Evolutionary conservation across 2,113 vertebrate genomes (phyloP).

Genomic region (Brachyistius frenatus): DNA sequence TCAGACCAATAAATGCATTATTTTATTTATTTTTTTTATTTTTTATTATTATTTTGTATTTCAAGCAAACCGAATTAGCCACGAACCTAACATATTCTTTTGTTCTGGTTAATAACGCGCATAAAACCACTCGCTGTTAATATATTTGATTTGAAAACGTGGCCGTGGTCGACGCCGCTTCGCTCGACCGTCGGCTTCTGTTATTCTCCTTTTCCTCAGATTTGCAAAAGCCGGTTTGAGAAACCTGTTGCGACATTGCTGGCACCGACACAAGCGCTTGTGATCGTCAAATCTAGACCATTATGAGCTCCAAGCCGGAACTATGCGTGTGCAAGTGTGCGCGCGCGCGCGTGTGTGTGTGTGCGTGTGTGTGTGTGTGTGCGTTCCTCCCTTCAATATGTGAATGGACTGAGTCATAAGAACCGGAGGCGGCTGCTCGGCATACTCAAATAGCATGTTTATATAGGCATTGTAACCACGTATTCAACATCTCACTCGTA

Average conservation of each 20-base stretch:
- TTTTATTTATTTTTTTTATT: not conserved
- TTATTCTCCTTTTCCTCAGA: not conserved
- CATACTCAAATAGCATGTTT: slow-evolving; percentile 62
- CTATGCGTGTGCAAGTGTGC: slow-evolving; percentile 55
- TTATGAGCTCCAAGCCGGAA: slow-evolving; percentile 72
- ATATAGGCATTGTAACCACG: slow-evolving; percentile 37
- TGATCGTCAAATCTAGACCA: slow-evolving; percentile 71
- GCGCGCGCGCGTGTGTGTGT: slow-evolving; percentile 6
- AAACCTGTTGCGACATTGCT: slow-evolving; percentile 83
- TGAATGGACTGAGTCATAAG: slow-evolving; percentile 82
- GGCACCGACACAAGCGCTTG: slow-evolving; percentile 54
- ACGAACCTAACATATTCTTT: not conserved
- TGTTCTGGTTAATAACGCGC: not conserved
- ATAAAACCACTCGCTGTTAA: not conserved
- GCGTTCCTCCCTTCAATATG: slow-evolving; percentile 73
- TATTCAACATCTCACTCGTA: not conserved
- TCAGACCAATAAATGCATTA: not conserved
- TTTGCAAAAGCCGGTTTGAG: slow-evolving; percentile 51
- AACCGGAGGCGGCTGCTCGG: slow-evolving; percentile 73
- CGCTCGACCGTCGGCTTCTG: not conserved
- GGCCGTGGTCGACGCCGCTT: not conserved
- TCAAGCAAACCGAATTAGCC: not conserved
- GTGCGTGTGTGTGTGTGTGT: slow-evolving; percentile 20
- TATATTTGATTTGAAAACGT: not conserved
- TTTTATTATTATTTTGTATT: not conserved